Base-by-base conservation (phyloP, 2,113 vertebrate species). In the Pimephales promelas region DNA sequence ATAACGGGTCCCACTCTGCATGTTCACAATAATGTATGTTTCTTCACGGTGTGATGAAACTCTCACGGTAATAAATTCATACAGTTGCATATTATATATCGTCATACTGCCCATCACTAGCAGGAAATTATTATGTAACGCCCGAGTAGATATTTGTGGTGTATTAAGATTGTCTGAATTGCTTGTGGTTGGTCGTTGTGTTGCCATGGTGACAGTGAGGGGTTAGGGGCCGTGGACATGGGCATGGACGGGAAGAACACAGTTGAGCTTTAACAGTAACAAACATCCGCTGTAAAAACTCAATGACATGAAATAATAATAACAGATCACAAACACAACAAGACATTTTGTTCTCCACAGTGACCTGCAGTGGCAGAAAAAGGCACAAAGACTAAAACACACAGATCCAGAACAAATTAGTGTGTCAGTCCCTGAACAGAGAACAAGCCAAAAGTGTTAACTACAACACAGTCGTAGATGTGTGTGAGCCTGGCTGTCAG, bases 131-230 rank as follows among this genome's bases (percentile, higher is more conserved):
- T 72, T 22, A 47, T 47, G 13, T 26, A 43, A 16, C 36, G 8
- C 8, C 8, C 40, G n/a, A 3, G 28, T 13, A 22, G 26, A 56
- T 56, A 76, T 76, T 36, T 31, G 24, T 73, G 66, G 11, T 72
- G 40, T 47, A 14, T 47, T 40, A 40, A 70, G 66, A 4, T 70
- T 70, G 66, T 40, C 40, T 71, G 59, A 22, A 78, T 22, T 72
- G 52, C 70, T 59, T 75, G 47, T 83, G 81, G 79, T 34, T 68
- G 70, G 36, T 13, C 62, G 52, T 36, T 62, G 76, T 47, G 59
- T 83, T 84, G 89, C 90, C 89, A 89, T 89, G 87, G 86, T 70
- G 86, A 89, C 83, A 88, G 88, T 91, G 85, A 89, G 85, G 90
- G 90, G 90, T 86, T 83, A 81, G 87, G 36, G 70, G n/a, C 43